Evolutionary conservation across 2,888 invertebrate genomes (phyloP).

Genomic region (Theretra japonica): DNA sequence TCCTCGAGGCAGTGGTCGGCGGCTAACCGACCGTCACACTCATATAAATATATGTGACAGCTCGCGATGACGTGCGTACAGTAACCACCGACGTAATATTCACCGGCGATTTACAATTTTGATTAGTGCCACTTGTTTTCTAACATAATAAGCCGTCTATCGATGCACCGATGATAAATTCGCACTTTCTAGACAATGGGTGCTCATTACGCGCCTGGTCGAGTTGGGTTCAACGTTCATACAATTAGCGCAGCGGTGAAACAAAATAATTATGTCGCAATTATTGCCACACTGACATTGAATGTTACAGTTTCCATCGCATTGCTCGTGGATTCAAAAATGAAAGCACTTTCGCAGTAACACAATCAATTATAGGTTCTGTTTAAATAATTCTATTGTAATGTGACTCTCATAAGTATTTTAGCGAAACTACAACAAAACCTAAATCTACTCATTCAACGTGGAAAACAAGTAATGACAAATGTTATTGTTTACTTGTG

Average conservation of each 20-base stretch:
- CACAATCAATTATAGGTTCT: neutral
- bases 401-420: neutral
- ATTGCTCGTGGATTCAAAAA: conserved; percentile 45
- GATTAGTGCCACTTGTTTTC: conserved; percentile 52
- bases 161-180: conserved; percentile 49
- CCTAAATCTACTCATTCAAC: neutral
- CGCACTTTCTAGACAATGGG: conserved; percentile 64
- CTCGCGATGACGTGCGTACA: conserved; percentile 6
- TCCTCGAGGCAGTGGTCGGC: conserved; percentile 30
- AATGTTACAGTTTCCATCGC: conserved; percentile 59
- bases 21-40: conserved; percentile 54
- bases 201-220: conserved; percentile 58
- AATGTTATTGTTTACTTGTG: neutral
- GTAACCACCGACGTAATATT: conserved; percentile 11
- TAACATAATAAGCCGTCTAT: conserved; percentile 39
- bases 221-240: conserved; percentile 53
- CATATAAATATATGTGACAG: conserved; percentile 26
- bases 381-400: neutral
- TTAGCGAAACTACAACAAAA: neutral
- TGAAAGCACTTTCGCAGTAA: conserved; percentile 41
- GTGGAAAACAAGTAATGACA: neutral
- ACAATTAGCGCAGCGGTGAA: conserved; percentile 66
- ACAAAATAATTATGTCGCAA: conserved; percentile 65
- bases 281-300: conserved; percentile 67
- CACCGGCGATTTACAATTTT: conserved; percentile 50